phyloP scores from a whole-genome alignment of 2,113 vertebrate species.

The Mormyrus lacerda region DNA sequence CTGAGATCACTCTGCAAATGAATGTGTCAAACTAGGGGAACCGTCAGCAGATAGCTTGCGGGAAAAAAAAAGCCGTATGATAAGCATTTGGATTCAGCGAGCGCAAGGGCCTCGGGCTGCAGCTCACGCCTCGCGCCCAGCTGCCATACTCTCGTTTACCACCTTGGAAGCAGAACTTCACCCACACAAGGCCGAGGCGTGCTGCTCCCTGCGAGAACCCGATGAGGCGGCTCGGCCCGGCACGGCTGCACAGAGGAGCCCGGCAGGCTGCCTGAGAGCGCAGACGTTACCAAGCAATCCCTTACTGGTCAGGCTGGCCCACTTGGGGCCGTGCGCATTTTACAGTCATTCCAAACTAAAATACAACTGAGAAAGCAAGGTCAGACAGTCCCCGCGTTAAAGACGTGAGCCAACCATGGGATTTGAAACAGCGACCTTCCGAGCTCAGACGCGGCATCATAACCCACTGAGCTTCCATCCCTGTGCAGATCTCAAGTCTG shows the following conservation, averaged over 20 bases:
- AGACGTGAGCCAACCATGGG: neutral
- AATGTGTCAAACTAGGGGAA: neutral
- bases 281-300: neutral
- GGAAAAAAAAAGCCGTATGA: neutral
- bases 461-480: neutral
- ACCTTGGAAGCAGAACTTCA: slow-evolving; percentile 4
- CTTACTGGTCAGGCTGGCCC: neutral
- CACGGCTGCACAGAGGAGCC: neutral
- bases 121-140: neutral
- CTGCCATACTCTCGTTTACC: neutral
- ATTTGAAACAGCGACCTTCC: neutral
- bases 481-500: neutral
- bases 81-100: neutral
- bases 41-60: neutral
- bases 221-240: no score
- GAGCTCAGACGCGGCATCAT: neutral
- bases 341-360: neutral
- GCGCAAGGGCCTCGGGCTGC: neutral
- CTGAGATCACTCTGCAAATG: neutral
- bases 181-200: slow-evolving; percentile 5
- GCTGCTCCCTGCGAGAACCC: neutral
- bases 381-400: neutral
- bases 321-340: neutral
- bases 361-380: neutral
- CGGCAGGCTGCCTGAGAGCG: neutral